Evolutionary conservation across 2,113 vertebrate species (phyloP).

Genomic region (Ammodytes marinus): DNA sequence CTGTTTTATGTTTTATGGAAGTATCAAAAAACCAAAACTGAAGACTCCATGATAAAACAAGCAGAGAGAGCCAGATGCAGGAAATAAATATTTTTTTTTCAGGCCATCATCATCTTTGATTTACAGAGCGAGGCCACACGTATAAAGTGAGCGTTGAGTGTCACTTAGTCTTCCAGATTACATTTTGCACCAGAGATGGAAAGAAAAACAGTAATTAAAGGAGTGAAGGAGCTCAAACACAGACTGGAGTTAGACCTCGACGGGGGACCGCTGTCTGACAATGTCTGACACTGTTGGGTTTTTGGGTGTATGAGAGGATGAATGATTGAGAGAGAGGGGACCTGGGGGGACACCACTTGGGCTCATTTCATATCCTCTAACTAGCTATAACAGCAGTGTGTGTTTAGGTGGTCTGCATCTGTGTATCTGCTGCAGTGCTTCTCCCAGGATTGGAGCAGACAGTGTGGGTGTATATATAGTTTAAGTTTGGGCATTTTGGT

Average conservation of each 20-base stretch:
- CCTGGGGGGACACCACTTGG: constrained; percentile 38
- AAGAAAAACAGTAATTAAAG: constrained; percentile 75
- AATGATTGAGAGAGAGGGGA: constrained; percentile 51
- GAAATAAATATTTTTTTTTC: background rate
- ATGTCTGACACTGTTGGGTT: constrained; percentile 48
- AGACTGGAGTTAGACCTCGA: constrained; percentile 39
- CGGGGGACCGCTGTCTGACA: constrained; percentile 33
- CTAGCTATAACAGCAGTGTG: constrained; percentile 34
- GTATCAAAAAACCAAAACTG: background rate
- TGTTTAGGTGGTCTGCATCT: constrained; percentile 51
- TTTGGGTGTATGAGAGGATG: constrained; percentile 46
- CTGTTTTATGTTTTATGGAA: constrained; percentile 33
- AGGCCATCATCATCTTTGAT: constrained; percentile 34
- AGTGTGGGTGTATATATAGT: constrained; percentile 42
- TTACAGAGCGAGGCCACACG: constrained; percentile 35
- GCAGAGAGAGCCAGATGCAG: background rate
- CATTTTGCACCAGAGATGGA: constrained; percentile 58
- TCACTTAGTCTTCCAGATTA: constrained; percentile 45
- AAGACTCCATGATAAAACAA: background rate
- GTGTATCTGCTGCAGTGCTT: constrained; percentile 45
- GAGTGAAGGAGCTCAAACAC: constrained; percentile 37
- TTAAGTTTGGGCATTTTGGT: constrained; percentile 55
- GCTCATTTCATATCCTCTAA: constrained; percentile 57
- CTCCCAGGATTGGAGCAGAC: constrained; percentile 36
- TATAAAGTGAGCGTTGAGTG: constrained; percentile 41